These are phyloP conservation scores for Hycleus phaleratus DNA, from an alignment of 1,140 invertebrate species.

Conservation along the genomic window DNA sequence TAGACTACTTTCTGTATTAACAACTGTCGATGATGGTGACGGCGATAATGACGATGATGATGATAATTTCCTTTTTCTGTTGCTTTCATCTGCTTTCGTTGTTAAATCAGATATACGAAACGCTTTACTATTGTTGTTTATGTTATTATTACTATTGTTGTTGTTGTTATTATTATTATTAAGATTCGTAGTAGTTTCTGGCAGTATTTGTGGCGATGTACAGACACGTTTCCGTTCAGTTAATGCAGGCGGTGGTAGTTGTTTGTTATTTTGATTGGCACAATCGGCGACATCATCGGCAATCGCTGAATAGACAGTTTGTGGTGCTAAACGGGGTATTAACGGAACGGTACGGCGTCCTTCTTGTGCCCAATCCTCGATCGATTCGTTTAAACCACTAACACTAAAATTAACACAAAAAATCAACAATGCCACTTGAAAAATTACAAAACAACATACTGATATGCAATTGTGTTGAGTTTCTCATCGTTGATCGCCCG, in stretches of 20 bases:
- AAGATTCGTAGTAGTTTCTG: slow-evolving; percentile 9
- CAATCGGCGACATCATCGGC: slow-evolving; percentile 61
- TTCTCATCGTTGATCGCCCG: slow-evolving; percentile 86
- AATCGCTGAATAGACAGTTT: slow-evolving; percentile 74
- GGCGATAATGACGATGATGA: background rate
- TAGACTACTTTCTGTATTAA: slow-evolving; percentile 28
- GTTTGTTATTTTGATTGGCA: slow-evolving; percentile 44
- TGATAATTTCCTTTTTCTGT: slow-evolving; percentile 35
- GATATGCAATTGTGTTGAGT: slow-evolving; percentile 76
- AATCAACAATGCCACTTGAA: background rate
- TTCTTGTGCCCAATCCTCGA: slow-evolving; percentile 79
- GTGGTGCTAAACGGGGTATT: slow-evolving; percentile 69
- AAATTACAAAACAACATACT: slow-evolving; percentile 50
- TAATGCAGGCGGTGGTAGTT: slow-evolving; percentile 38
- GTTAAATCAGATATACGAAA: slow-evolving; percentile 22
- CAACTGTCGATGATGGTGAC: background rate
- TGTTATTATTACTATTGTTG: background rate
- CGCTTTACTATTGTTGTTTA: background rate
- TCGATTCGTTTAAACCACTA: slow-evolving; percentile 64
- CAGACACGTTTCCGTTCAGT: slow-evolving; percentile 34
- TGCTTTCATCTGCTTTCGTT: slow-evolving; percentile 29
- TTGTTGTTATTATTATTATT: too few relatives aligned
- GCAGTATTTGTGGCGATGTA: slow-evolving; percentile 8
- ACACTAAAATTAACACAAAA: slow-evolving; percentile 50
- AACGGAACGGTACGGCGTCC: slow-evolving; percentile 73